Evolutionary conservation across 1,140 invertebrate genomes (phyloP).

Genomic region (Gryllus bimaculatus): DNA sequence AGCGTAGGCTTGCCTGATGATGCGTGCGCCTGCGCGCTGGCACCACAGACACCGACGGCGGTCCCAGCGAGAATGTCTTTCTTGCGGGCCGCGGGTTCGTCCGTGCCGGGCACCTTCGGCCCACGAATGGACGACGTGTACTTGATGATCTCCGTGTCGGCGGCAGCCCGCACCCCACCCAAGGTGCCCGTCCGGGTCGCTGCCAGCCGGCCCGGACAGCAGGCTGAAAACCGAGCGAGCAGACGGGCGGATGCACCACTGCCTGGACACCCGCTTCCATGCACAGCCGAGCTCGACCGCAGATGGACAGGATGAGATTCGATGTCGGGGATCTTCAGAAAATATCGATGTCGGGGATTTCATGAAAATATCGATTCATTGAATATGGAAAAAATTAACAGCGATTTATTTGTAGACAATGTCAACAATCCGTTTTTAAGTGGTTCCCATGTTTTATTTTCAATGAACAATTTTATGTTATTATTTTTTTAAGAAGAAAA

Average conservation of each 20-base stretch:
- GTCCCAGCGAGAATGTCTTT: conserved; percentile 76
- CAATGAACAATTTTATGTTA: too few species aligned
- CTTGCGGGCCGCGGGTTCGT: conserved; percentile 68
- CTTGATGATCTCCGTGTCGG: conserved; percentile 83
- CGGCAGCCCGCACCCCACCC: conserved; percentile 67
- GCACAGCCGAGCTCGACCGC: conserved; percentile 65
- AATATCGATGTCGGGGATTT: too few species aligned
- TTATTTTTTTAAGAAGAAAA: too few species aligned
- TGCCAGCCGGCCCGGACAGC: background rate
- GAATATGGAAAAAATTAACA: too few species aligned
- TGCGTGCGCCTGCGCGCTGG: conserved; percentile 29
- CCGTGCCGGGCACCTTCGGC: conserved; percentile 65
- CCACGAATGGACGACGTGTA: conserved; percentile 76
- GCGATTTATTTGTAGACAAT: too few species aligned
- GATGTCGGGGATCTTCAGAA: background rate
- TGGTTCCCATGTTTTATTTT: too few species aligned
- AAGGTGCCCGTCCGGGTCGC: conserved; percentile 57
- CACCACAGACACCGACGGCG: conserved; percentile 60
- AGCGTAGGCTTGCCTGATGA: conserved; percentile 29
- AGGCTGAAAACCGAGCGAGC: background rate
- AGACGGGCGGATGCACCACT: too few species aligned
- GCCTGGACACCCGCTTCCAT: conserved; percentile 33
- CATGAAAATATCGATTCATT: background rate
- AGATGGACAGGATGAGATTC: conserved; percentile 26
- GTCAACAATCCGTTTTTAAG: too few species aligned